These are phyloP conservation scores for Maniola jurtina DNA, from an alignment of 1,140 invertebrate genomes.

Conservation along the genomic window DNA sequence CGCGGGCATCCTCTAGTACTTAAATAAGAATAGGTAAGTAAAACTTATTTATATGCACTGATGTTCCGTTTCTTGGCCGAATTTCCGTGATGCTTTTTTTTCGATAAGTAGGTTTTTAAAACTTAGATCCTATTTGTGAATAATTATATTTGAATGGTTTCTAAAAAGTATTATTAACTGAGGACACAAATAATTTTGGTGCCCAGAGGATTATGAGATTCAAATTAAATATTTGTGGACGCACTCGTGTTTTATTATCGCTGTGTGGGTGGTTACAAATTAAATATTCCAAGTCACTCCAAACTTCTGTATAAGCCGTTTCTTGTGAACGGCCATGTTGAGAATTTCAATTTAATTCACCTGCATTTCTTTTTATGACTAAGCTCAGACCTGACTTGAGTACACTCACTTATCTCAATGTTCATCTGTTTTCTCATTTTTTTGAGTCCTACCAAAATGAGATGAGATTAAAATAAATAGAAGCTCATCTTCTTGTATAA, in stretches of 20 bases:
- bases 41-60: no score
- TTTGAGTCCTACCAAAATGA: not conserved
- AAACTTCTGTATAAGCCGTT: constrained; percentile 22
- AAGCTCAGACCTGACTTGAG: constrained; percentile 6
- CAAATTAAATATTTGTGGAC: constrained; percentile 6
- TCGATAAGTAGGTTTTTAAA: no score
- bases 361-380: constrained; percentile 32
- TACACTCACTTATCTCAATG: constrained; percentile 9
- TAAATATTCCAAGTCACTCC: constrained; percentile 21
- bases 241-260: not conserved
- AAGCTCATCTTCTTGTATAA: not conserved
- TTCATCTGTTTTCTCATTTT: constrained; percentile 1
- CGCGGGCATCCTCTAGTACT: no score
- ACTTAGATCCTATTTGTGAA: no score
- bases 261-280: constrained; percentile 14
- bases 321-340: constrained; percentile 22
- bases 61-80: no score
- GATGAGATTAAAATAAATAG: not conserved
- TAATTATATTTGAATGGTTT: no score
- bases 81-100: no score
- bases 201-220: no score
- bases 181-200: no score
- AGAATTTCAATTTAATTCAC: constrained; percentile 37
- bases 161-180: no score
- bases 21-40: no score